phyloP scores from a whole-genome alignment of 2,797 vertebrate genomes.

The Neoniphon sammara region DNA sequence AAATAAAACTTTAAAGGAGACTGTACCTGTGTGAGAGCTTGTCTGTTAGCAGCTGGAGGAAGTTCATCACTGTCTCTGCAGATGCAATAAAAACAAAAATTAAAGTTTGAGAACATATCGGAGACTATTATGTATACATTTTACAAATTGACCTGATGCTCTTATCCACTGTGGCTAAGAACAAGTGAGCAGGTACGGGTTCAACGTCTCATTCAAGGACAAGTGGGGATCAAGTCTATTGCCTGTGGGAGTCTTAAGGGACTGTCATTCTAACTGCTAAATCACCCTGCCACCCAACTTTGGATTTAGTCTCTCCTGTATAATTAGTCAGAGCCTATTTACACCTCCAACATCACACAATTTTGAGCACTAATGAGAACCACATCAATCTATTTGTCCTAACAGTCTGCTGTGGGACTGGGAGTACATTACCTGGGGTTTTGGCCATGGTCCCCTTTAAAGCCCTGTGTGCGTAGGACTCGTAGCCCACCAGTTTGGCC shows the following conservation, averaged over 20 bases:
- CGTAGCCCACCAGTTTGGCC: slow-evolving; percentile 92
- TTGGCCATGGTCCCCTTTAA: slow-evolving; percentile 95
- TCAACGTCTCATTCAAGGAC: background rate
- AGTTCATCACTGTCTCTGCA: slow-evolving; percentile 93
- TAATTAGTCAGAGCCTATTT: background rate
- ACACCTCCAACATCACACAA: background rate
- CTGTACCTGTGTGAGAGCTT: slow-evolving; percentile 90
- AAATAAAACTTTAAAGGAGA: background rate
- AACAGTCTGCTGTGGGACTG: no score
- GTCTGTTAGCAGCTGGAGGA: slow-evolving; percentile 92
- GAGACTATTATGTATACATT: background rate
- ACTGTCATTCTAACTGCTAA: no score
- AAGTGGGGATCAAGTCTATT: no score
- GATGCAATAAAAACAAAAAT: slow-evolving; percentile 37
- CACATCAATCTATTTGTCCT: background rate
- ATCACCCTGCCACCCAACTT: background rate
- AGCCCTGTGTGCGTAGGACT: slow-evolving; percentile 92
- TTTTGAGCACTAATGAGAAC: background rate
- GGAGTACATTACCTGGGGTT: slow-evolving; percentile 87
- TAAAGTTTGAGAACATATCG: slow-evolving; percentile 3
- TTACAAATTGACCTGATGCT: no score
- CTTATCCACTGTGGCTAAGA: no score
- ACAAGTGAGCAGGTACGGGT: no score
- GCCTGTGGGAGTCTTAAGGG: no score
- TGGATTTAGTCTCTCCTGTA: background rate